Evolutionary conservation across 2,113 vertebrate species (phyloP).

Genomic region (Pandion haliaetus): DNA sequence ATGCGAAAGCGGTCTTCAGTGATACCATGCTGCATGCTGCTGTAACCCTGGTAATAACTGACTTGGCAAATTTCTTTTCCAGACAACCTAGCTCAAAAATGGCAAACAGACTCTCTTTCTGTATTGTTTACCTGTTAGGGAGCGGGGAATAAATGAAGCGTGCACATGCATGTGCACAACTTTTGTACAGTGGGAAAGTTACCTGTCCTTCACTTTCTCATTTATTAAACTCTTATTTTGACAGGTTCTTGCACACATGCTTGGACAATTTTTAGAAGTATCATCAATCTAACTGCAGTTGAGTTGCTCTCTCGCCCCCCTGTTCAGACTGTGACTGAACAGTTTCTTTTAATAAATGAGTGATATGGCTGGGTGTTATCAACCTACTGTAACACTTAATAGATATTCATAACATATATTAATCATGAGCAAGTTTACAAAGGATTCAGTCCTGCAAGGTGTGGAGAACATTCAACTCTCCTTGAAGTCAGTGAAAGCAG

Average conservation of each 20-base stretch:
- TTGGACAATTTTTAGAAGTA: slow-evolving; percentile 59
- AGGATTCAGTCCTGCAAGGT: background rate
- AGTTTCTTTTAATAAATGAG: slow-evolving; percentile 67
- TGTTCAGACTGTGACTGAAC: slow-evolving; percentile 38
- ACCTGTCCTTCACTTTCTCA: slow-evolving; percentile 65
- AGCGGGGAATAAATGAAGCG: slow-evolving; percentile 41
- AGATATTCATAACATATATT: slow-evolving; percentile 63
- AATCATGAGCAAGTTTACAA: slow-evolving; percentile 49
- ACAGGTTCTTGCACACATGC: slow-evolving; percentile 48
- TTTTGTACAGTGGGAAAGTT: slow-evolving; percentile 54
- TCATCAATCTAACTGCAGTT: slow-evolving; percentile 50
- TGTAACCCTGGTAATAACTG: background rate
- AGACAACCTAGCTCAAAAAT: slow-evolving; percentile 43
- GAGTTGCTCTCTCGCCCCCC: background rate
- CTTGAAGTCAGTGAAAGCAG: background rate
- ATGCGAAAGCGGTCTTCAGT: background rate
- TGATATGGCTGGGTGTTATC: slow-evolving; percentile 56
- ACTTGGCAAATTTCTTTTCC: slow-evolving; percentile 30
- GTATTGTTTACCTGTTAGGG: slow-evolving; percentile 29
- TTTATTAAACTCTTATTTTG: slow-evolving; percentile 65
- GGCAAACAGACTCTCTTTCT: background rate
- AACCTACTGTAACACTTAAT: slow-evolving; percentile 64
- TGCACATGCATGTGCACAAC: slow-evolving; percentile 16
- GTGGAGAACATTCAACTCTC: background rate
- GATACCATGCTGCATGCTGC: fast-evolving